Evolutionary conservation across 2,888 invertebrate genomes (phyloP).

Genomic region (Papilio elwesi): DNA sequence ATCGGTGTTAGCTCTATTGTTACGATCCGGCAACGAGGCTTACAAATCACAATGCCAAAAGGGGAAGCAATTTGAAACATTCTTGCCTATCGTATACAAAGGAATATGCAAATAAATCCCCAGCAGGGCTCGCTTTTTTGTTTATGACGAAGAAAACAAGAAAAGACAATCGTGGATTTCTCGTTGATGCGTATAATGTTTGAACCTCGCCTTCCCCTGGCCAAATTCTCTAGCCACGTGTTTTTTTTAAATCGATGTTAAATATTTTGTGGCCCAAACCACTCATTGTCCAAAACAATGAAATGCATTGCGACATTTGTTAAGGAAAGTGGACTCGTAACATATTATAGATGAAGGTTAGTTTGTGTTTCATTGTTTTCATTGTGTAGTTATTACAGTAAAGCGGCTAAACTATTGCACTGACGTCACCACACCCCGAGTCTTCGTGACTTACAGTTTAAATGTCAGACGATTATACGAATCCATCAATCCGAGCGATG

Average conservation of each 20-base stretch:
- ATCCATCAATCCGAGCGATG: background rate
- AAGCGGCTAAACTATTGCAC: no score
- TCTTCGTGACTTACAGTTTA: no score
- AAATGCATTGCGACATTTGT: no score
- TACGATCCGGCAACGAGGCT: slow-evolving; percentile 3
- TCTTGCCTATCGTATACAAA: slow-evolving; percentile 20
- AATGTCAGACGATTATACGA: no score
- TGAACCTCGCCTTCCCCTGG: background rate
- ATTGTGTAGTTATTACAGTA: no score
- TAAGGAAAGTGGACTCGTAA: no score
- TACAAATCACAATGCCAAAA: slow-evolving; percentile 20
- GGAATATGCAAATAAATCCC: slow-evolving; percentile 22
- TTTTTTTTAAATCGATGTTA: no score
- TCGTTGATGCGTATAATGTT: background rate
- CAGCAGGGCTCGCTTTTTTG: slow-evolving; percentile 10
- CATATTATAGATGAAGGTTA: no score
- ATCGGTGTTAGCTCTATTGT: slow-evolving; percentile 20
- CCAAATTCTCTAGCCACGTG: background rate
- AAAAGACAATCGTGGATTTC: slow-evolving; percentile 10
- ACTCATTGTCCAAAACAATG: no score
- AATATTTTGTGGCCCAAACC: no score
- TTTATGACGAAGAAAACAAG: slow-evolving; percentile 3
- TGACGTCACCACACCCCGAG: no score
- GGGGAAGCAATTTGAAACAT: slow-evolving; percentile 21
- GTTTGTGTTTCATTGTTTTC: no score